Evolutionary conservation across 2,797 vertebrate species (phyloP), one percentile per base, ranked within the genome.

Genomic region (Sebastes aleutianus): DNA sequence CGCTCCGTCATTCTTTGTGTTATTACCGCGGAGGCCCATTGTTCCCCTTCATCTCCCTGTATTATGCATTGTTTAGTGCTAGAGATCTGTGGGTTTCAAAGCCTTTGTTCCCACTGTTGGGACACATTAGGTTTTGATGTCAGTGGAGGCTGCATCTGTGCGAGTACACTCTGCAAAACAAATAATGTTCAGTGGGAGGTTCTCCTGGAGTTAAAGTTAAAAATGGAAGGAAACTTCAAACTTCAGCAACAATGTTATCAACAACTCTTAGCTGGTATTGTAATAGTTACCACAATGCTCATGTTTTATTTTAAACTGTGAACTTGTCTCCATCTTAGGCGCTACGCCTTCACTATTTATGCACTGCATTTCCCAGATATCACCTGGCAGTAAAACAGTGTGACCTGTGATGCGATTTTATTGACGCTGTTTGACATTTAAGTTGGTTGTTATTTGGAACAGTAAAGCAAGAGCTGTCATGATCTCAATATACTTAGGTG

Each of bases 1-100:
- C 8, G 22, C 75, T 77, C 36, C 66, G 36, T 64, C 73, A 24
- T 72, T 80, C 83, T 87, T 83, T 80, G 71, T 77, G 71, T 83
- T 88, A 86, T 90, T 92, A 88, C 82, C 4, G 10, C 11, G 70
- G 76, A 2, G 14, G 77, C 62, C 62, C 74, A 69, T 87, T 87
- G 82, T 87, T 87, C 72, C 70, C 81, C 84, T 91, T 93, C 78
- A 88, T 92, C 86, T 89, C 50, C 47, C 76, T 79, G 54, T 86
- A 26, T 76, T 73, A 69, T 47, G 29, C 29, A 59, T 82, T 87
- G 71, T 87, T 91, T 87, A 66, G 78, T 90, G 14, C 58, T 22
- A 50, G 53, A 88, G 80, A 91, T 87, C 78, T 80, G 85, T 87
- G 68, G 80, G 83, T 81, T 88, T 80, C 57, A 50, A 53, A 61